Evolutionary conservation across 1,140 invertebrate genomes (phyloP).

Genomic region (Stegodyphus mimosarum): DNA sequence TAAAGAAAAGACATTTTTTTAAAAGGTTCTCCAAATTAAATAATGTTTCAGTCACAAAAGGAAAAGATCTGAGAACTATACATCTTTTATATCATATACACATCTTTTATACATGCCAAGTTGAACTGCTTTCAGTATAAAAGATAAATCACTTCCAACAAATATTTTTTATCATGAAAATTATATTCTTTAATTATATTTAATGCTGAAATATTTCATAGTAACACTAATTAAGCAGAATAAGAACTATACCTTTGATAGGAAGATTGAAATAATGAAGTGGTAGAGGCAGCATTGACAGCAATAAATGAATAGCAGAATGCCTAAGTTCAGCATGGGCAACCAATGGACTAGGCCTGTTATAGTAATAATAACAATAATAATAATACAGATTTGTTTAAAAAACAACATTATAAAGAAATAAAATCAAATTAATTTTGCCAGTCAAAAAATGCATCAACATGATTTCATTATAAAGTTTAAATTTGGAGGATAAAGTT

Average conservation of each 20-base stretch:
- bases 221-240: background rate
- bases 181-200: too few species aligned
- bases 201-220: background rate
- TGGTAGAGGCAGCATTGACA: conserved; percentile 89
- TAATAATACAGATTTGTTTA: too few species aligned
- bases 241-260: conserved; percentile 71
- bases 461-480: too few species aligned
- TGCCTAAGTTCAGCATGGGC: conserved; percentile 81
- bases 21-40: too few species aligned
- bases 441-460: background rate
- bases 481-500: background rate
- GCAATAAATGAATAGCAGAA: conserved; percentile 88
- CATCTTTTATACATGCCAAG: too few species aligned
- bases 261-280: conserved; percentile 81
- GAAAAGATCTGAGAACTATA: too few species aligned
- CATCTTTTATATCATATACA: too few species aligned
- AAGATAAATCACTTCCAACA: too few species aligned
- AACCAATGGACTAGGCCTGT: conserved; percentile 33
- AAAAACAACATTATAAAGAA: background rate
- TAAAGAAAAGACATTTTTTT: too few species aligned
- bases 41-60: too few species aligned
- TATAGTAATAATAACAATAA: background rate
- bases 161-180: too few species aligned
- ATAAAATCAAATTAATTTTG: conserved; percentile 6
- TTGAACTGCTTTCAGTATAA: too few species aligned